Base-by-base conservation (phyloP, 53 echinoderm and acorn worm genomes). In the Antedon mediterranea region DNA sequence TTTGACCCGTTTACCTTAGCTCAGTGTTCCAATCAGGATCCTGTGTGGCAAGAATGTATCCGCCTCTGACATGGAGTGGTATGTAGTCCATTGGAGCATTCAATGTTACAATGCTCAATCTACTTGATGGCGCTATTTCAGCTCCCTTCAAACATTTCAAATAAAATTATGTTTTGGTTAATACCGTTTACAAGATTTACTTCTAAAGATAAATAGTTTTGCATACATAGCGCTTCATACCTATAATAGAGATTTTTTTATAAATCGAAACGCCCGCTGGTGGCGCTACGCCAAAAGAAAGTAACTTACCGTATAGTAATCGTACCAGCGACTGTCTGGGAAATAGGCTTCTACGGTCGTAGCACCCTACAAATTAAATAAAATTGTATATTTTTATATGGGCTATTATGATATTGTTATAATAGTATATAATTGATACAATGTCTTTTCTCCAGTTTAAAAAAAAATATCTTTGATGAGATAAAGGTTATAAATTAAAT, bases 261-360 rank as follows among this genome's bases (percentile, higher is more conserved):
- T n/a, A n/a, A n/a, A n/a, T n/a, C n/a, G n/a, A 37, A 37, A 37
- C 11, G 11, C 37, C 11, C 4, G 37, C 11, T 37, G 37, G 37
- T 4, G 4, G 37, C 37, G 11, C 37, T 11, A 37, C 37, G 11
- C 37, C 4, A 4, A 37, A 37, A 37, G 11, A 37, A 37, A 11
- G 29, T n/a, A 33, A 83, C 89, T 78, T 81, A 91, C 91, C 26
- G 83, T 81, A 76, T 91, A 88, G 73, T 88, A 91, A 74, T 85
- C 88, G 43, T 85, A 91, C 91, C 91, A 91, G 20, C 91, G 76
- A 27, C 85, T 84, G 79, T 91, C 88, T 1, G 91, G 91, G 71
- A 91, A 91, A 71, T 91, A 91, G 9, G 75, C 91, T 32, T 88
- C 86, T 8, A 91, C 86, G 15, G 74, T 82, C 9, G 77, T 79